Evolutionary conservation across 2,113 vertebrate genomes (phyloP), one percentile per base, ranked within the genome.

Genomic region (Heteronetta atricapilla): DNA sequence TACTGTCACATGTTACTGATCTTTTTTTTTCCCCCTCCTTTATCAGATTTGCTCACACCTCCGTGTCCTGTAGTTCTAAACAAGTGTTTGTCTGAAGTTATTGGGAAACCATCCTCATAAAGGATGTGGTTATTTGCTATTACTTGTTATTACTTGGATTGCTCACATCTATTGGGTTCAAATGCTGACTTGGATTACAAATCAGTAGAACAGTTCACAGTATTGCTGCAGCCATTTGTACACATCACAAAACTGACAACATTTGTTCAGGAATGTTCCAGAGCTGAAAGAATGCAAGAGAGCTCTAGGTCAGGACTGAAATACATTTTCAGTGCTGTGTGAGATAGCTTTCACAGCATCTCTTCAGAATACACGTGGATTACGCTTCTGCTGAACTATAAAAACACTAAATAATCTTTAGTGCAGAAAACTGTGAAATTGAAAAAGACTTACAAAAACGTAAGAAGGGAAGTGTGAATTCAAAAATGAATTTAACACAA

Each of bases 1-100:
- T n/a, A n/a, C n/a, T n/a, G n/a, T n/a, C n/a, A 72, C 9, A 7
- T 28, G 22, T 12, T 48, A 86, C 33, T 56, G 63, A 70, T 6
- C 2, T 11, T 9, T 7, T 22, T 2, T 21, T n/a, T 80, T 48
- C 70, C 42, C 44, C n/a, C n/a, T 87, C 50, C 25, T 33, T 77
- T 26, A 46, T 31, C 23, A 50, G n/a, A 62, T 69, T 42, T 58
- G 10, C 29, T 82, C 17, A 31, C 8, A 59, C 7, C 21, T 79
- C 68, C 25, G 4, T 16, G 25, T 36, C 26, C 46, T 46, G 9
- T 16, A 68, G 52, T 15, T 83, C 62, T 82, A 72, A 42, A 33
- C 0, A 4, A 34, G 8, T 1, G 0, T 15, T 66, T 52, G 23
- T 48, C 53, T 62, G 21, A 90, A 59, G 42, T 8, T 44, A 58